These are phyloP conservation scores for Spatulosminthurus flaviceps DNA, from an alignment of 2,888 invertebrate genomes.

Conservation along the genomic window DNA sequence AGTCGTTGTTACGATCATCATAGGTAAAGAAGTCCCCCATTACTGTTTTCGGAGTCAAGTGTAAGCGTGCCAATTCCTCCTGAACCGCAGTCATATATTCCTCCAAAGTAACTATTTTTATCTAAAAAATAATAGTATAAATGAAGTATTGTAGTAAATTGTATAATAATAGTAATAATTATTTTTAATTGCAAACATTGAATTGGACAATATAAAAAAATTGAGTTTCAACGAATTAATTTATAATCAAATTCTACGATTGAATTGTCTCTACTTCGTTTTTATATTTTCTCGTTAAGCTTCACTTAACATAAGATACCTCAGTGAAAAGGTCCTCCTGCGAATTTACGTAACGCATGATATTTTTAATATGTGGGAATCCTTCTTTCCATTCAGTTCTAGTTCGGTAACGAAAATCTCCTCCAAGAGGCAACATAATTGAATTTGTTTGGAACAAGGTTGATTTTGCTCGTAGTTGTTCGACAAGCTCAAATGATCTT, in stretches of 20 bases:
- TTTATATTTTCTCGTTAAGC: too few species aligned
- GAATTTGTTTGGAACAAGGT: slow-evolving; percentile 86
- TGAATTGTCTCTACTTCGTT: too few species aligned
- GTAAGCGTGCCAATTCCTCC: slow-evolving; percentile 70
- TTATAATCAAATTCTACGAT: too few species aligned
- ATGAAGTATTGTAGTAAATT: not conserved
- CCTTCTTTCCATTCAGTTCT: slow-evolving; percentile 89
- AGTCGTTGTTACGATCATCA: slow-evolving; percentile 91
- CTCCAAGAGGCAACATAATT: slow-evolving; percentile 85
- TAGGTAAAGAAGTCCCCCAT: slow-evolving; percentile 95
- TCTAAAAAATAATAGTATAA: slow-evolving; percentile 67
- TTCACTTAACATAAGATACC: not conserved
- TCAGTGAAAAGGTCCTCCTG: slow-evolving; percentile 80
- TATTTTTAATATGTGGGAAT: slow-evolving; percentile 83
- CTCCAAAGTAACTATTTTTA: slow-evolving; percentile 87
- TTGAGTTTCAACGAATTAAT: too few species aligned
- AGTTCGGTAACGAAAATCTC: slow-evolving; percentile 91
- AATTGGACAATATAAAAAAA: too few species aligned
- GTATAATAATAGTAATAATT: too few species aligned
- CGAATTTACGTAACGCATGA: slow-evolving; percentile 88
- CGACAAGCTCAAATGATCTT: slow-evolving; percentile 82
- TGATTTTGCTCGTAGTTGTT: slow-evolving; percentile 94
- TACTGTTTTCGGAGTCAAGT: slow-evolving; percentile 63
- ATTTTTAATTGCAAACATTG: too few species aligned
- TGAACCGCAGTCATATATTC: slow-evolving; percentile 88